Base-by-base conservation (phyloP, 2,113 vertebrate genomes). In the Sciurus niger region DNA sequence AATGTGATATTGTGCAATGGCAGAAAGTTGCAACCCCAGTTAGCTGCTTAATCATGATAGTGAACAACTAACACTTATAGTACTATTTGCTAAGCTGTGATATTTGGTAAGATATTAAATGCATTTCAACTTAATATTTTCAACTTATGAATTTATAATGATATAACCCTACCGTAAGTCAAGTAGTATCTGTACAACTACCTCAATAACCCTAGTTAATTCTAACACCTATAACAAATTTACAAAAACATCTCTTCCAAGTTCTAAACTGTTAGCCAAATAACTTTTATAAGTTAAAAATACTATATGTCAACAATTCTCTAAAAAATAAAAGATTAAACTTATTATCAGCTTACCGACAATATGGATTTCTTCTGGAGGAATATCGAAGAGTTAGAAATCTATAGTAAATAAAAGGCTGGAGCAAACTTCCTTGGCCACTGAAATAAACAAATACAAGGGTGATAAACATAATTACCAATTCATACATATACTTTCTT, bases 321-420 rank as follows among this genome's bases (percentile, higher is more conserved):
- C 16, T 82, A 34, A 89, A 96, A 72, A 92, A 79, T 24, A 91
- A 86, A 84, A 95, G 6, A 90, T 76, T 84, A 89, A 98, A 93
- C 2, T 79, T 60, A 85, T 95, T 30, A 34, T 4, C 22, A 82
- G 40, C 99, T 99, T 98, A 99, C 99, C 99, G 99, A 98, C 99
- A 99, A 98, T 99, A 99, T 0, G 99, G 99, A 98, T 99, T 99
- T 99, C 99, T 99, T 97, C 99, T 99, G 94, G 99, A 99, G 18
- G 99, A 99, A 60, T 99, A 99, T 63, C 99, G 99, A 16, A 99
- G 99, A 0, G 99, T 99, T 92, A 99, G 99, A 98, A 99, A 99
- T 93, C 99, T 98, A 78, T 99, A 99, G 97, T 99, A 99, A 98
- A 99, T 99, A 97, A 99, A 99, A 1, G 99, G 99, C 98, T 99